Base-by-base conservation (phyloP, 2,113 vertebrate species). In the Sylvia atricapilla region DNA sequence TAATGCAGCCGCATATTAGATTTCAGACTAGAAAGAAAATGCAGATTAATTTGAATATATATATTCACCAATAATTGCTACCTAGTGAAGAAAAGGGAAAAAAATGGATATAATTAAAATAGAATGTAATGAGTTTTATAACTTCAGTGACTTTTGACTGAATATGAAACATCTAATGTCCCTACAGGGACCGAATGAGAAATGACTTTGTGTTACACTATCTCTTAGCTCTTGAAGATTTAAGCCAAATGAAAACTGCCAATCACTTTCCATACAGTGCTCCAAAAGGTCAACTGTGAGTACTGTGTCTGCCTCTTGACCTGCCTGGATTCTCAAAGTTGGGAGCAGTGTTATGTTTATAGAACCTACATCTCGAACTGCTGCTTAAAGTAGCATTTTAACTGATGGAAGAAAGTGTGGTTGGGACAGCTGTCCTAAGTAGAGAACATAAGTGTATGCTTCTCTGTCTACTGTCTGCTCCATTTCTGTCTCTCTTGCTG, bases 1-100 rank as follows among this genome's bases (percentile, higher is more conserved):
- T 93, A 95, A 93, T 96, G 73, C 75, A 97, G 58, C 79, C 58
- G 83, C 84, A 76, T 96, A 94, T 96, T 97, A 94, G 59, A 95
- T 96, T 95, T 92, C 95, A 94, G 83, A 35, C 77, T 92, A 93
- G 64, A 89, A 91, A 94, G 75, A 94, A 95, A 97, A 81, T 93
- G 92, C 62, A 81, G 72, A 89, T 95, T 95, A 52, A 91, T 64
- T 94, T 82, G 75, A 93, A 93, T 81, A 78, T 90, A 93, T 94
- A 77, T 93, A 92, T 91, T 94, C 22, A 0, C 78, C 50, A 90
- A 58, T 94, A 91, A 91, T 95, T 95, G 56, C 75, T 68, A 86
- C 83, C 74, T 83, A 84, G 58, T 87, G 84, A 88, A 91, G 50
- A 93, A 87, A 87, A 89, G 43, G 28, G 16, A 3, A 23, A 24